Base-by-base conservation (phyloP, 2,113 vertebrate species). In the Monarcha castaneiventris region DNA sequence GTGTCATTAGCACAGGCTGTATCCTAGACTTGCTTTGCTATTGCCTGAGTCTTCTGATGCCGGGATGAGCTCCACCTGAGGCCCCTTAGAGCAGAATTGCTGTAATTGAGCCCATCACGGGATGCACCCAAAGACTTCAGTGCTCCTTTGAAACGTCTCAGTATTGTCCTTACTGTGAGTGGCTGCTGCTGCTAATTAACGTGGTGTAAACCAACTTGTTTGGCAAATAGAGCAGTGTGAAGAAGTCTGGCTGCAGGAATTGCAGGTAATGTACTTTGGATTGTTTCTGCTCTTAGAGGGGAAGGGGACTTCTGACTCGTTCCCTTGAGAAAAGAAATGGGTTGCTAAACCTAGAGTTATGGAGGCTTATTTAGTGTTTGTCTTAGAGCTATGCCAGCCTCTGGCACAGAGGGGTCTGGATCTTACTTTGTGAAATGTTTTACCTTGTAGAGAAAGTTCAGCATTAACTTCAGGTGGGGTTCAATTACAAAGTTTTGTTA, bases 301-400 rank as follows among this genome's bases (percentile, higher is more conserved):
- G 7, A 87, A 79, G 63, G 32, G 23, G 37, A 19, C 6, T 68
- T 82, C 13, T 61, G 35, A 56, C 16, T n/a, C 2, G 1, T 58
- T 78, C 5, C 11, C 11, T 35, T 25, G 27, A 51, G 52, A 78
- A 43, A 77, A 52, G 6, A 80, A 61, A 39, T 7, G 29, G 15
- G 0, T 1, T 43, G 8, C 13, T 68, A 59, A 67, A 1, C 4
- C 56, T 71, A 48, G 27, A 66, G 33, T 71, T 54, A 46, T 0
- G 1, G 11, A 84, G 29, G 13, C 6, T 89, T 66, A 10, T 76
- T 82, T 56, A 20, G 29, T 49, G 22, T 68, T 85, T 67, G n/a
- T 10, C 29, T 87, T 78, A 66, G 73, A 96, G 12, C 19, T 92
- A 1, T 72, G 23, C 13, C 19, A 82, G 1, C 11, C 16, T 82